A percentile compares a stretch with the other conserved stretches of the same genome.
Conservation (phyloP, 1,140 invertebrate species). For the Dendroctonus valens region DNA sequence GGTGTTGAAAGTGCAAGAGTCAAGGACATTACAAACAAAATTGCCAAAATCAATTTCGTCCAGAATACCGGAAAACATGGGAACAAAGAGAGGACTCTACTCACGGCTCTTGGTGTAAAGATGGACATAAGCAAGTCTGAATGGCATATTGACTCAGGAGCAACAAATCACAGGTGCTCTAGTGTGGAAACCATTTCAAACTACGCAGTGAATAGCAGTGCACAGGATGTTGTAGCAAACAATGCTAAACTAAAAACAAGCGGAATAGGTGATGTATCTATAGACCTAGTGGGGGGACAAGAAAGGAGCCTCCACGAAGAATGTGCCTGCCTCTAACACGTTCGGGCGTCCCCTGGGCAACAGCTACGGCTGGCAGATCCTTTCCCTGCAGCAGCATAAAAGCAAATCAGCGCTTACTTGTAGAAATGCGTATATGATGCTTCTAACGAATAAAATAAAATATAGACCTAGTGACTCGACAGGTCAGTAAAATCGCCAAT, state of each 20-base stretch:
- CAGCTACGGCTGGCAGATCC: too few relatives aligned
- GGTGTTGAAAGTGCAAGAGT: constrained; percentile 20
- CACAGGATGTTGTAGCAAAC: constrained; percentile 32
- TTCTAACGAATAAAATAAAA: too few relatives aligned
- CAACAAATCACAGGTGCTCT: constrained; percentile 20
- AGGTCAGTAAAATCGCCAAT: constrained; percentile 7
- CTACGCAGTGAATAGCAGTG: constrained; percentile 40
- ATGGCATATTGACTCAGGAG: constrained; percentile 27
- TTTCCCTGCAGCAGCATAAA: too few relatives aligned
- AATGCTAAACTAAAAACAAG: constrained; percentile 11
- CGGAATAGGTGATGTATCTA: constrained; percentile 23
- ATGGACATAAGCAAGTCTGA: constrained; percentile 14
- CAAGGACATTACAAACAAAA: constrained; percentile 19
- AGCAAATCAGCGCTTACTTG: too few relatives aligned
- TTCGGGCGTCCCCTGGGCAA: too few relatives aligned
- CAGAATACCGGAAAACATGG: not conserved
- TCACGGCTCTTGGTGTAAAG: not conserved
- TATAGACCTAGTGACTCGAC: too few relatives aligned
- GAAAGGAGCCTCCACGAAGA: too few relatives aligned
- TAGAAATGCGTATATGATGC: too few relatives aligned
- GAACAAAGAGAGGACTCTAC: not conserved
- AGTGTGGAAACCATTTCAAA: constrained; percentile 50
- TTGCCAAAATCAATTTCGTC: constrained; percentile 3
- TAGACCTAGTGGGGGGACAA: not conserved
- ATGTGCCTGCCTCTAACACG: too few relatives aligned